Conservation (phyloP, 2,113 vertebrate species). For the Crotalus helleri region DNA sequence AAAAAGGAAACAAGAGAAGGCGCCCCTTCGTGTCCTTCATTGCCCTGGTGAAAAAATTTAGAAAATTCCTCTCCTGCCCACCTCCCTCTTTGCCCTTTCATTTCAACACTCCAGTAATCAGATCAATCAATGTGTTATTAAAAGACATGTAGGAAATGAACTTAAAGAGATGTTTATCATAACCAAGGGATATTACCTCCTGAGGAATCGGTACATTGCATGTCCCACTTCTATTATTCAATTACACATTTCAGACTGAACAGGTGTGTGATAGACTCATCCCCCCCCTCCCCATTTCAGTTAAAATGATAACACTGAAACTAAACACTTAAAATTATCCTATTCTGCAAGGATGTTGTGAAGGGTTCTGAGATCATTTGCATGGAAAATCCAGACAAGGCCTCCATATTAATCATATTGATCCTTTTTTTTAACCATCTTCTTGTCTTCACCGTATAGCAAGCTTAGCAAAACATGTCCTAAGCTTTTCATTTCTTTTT, state of each 20-base stretch:
- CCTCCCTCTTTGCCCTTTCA: neutral
- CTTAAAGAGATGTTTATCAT: neutral
- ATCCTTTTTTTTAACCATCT: neutral
- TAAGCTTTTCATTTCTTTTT: rapidly evolving
- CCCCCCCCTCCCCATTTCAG: neutral
- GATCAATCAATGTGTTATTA: neutral
- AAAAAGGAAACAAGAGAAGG: neutral
- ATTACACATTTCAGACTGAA: neutral
- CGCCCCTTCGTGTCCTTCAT: neutral
- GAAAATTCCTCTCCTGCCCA: neutral
- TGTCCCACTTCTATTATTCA: neutral
- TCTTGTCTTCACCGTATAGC: neutral
- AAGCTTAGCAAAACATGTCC: neutral
- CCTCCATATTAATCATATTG: neutral
- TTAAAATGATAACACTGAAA: neutral
- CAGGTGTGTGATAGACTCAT: neutral
- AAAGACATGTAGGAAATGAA: neutral
- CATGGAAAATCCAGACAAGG: neutral
- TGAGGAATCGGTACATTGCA: neutral
- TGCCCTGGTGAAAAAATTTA: neutral
- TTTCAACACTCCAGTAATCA: neutral
- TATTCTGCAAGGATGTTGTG: neutral
- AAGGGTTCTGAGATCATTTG: neutral
- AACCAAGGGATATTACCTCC: neutral
- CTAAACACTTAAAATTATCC: neutral